Evolutionary conservation across 2,888 invertebrate genomes (phyloP), one percentile per base, ranked within the genome.

Genomic region (Cotesia congregata): DNA sequence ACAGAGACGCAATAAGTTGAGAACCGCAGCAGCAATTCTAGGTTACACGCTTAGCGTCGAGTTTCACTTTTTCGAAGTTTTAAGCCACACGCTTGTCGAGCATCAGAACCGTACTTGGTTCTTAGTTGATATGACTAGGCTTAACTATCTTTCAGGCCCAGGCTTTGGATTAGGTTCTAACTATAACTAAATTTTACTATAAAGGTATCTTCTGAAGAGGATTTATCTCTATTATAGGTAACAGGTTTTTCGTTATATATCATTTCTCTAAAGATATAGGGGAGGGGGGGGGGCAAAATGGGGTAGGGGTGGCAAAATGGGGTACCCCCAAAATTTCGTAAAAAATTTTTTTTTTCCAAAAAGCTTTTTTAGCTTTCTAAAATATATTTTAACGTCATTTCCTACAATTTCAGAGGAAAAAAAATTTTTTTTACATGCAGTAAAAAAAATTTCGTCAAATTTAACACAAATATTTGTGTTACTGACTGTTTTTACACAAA

Each of bases 41-140:
- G 89, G 89, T 89, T 89, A 89, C 89, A 89, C 89, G 89, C 89
- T 88, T 88, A 88, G 86, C 88, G 86, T 85, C 85, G 88, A 89
- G 89, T 89, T 89, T 89, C 89, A 89, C 89, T 89, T 89, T 89
- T 89, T 89, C 88, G 88, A 85, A 85, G 86, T 83, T 87, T 85
- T 85, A 86, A 84, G 86, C 86, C 84, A 85, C 84, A 84, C 85
- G 84, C 85, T 50, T 12, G 84, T 83, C 85, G 83, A 85, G 80
- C 85, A 84, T 83, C 83, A 81, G 80, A 80, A 82, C 17, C 59
- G 70, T 30, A 60, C 60, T 65, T 65, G 30, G 38, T 65, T 65
- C 65, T 65, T 7, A 12, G 12, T 65, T 30, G 38, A 65, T 65
- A 30, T 65, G 65, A 65, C 62, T 62, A 62, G 62, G 17, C 62